Conservation (phyloP, 2,797 vertebrate genomes). For the Percopsis omiscomaycus region DNA sequence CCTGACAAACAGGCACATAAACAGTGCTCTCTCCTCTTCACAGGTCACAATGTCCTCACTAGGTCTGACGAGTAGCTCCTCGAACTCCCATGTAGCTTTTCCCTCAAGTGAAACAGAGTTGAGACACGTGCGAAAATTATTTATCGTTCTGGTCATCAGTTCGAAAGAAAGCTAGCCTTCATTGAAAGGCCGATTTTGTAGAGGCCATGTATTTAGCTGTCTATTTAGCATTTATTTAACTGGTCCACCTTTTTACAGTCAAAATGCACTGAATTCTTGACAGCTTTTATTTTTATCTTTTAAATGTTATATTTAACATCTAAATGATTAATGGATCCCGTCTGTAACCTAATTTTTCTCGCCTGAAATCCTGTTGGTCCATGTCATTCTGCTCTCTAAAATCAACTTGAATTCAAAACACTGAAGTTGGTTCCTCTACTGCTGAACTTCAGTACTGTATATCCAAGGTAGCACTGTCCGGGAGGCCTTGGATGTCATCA, state of each 20-base stretch:
- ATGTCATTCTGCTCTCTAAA: constrained; percentile 4
- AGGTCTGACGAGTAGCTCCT: neutral
- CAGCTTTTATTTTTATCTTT: no score
- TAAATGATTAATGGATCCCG: constrained; percentile 6
- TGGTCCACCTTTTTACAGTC: neutral
- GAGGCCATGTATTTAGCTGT: neutral
- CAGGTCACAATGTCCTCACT: constrained; percentile 24
- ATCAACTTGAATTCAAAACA: constrained; percentile 16
- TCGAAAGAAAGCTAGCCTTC: neutral
- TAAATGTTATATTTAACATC: no score
- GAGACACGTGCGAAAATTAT: neutral
- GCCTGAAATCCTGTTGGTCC: constrained; percentile 35
- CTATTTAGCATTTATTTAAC: neutral
- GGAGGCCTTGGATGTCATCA: constrained; percentile 1
- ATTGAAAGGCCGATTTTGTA: neutral
- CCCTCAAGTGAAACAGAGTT: neutral
- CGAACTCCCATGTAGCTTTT: neutral
- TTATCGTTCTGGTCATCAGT: neutral
- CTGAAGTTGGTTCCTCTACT: neutral
- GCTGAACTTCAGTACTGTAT: neutral
- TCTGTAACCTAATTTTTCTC: constrained; percentile 24
- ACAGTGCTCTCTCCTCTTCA: constrained; percentile 50
- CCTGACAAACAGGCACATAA: constrained; percentile 34
- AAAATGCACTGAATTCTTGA: no score
- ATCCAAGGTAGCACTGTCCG: neutral